Base-by-base conservation (phyloP, 2,797 vertebrate species). In the Tapirus indicus region DNA sequence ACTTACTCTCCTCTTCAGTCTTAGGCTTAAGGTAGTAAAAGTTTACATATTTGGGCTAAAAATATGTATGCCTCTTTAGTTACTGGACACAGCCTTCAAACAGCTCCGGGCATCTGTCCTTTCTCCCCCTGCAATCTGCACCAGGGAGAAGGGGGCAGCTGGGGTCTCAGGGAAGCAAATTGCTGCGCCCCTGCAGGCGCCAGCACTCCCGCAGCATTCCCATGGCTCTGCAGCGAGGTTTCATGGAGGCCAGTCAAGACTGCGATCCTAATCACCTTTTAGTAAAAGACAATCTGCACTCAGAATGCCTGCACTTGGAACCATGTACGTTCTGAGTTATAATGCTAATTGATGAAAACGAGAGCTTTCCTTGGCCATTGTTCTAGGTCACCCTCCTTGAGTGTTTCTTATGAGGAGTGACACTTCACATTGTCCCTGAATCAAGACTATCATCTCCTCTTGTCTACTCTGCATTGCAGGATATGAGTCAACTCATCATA, bases 21-120 rank as follows among this genome's bases (percentile, higher is more conserved):
- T 88, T 60, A 29, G 62, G 52, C 77, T 95, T 58, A 79, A 91
- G 47, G 54, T 87, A 86, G 96, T 69, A 82, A 49, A 79, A 92
- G 88, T 96, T 87, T 94, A 69, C 71, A 69, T 35, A 68, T 93
- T 89, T 52, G 77, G 35, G 58, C 87, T 97, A 90, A 97, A 97
- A 97, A 88, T 88, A 83, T 52, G 10, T 66, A 3, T 58, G 47
- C 14, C 32, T 96, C 88, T 97, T 90, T 71, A 62, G 68, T 91
- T 77, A 91, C 88, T 68, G 23, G 18, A 38, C 2, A 9, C 27
- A 58, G 41, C 47, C 88, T 97, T 93, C 84, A 95, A 97, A 97
- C 95, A 97, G 80, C 78, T 88, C 71, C 83, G 13, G 13, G 56
- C 72, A 62, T 60, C 71, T 52, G 38, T 90, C 75, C 49, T 54